Percentiles rank a stretch among this genome's conserved stretches.
Evolutionary conservation across 2,797 vertebrate species (phyloP).

Genomic region (Amazona ochrocephala): DNA sequence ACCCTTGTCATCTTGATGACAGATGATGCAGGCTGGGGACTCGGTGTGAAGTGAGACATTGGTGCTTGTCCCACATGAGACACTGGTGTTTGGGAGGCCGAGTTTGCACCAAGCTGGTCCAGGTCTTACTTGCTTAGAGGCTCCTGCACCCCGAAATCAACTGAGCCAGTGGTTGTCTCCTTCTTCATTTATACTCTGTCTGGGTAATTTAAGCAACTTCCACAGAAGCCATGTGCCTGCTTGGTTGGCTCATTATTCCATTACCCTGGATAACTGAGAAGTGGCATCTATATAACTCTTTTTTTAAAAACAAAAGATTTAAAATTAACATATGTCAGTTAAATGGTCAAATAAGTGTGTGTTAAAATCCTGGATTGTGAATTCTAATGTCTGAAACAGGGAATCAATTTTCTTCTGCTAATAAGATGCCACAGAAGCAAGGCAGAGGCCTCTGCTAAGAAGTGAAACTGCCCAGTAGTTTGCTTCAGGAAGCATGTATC

Average conservation of each 20-base stretch:
- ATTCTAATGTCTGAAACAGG: not conserved
- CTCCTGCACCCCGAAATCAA: not conserved
- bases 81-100: not conserved
- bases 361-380: not conserved
- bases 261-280: not conserved
- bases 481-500: not conserved
- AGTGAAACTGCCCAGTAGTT: not conserved
- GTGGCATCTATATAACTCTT: not conserved
- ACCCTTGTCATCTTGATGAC: not conserved
- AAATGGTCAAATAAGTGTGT: not conserved
- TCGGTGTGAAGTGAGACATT: not conserved
- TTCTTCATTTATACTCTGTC: not conserved
- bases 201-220: not conserved
- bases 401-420: not conserved
- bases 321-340: not conserved
- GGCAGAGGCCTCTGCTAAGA: not conserved
- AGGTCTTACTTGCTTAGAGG: not conserved
- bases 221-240: not conserved
- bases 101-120: not conserved
- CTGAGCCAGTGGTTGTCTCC: not conserved
- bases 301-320: not conserved
- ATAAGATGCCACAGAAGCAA: not conserved
- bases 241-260: not conserved
- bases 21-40: not conserved
- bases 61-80: not conserved